Evolutionary conservation across 2,888 invertebrate species (phyloP).

Genomic region (Melinaea marsaeus): DNA sequence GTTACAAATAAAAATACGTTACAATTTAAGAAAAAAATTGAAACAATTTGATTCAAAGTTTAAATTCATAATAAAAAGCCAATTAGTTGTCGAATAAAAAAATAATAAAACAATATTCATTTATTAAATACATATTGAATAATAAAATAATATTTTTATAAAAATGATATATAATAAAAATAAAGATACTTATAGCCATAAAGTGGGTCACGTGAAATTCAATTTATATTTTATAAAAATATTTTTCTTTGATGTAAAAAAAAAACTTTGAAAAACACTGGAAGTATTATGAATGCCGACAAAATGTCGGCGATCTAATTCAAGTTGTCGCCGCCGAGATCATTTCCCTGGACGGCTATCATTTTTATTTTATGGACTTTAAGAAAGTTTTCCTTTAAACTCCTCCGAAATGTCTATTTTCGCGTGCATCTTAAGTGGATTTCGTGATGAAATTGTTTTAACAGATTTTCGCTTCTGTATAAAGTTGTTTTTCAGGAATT

Average conservation of each 20-base stretch:
- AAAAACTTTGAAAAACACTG: slow-evolving; percentile 49
- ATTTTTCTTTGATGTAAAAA: slow-evolving; percentile 44
- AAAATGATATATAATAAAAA: no score
- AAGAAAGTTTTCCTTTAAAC: slow-evolving; percentile 38
- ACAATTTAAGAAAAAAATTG: no score
- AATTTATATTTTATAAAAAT: not conserved
- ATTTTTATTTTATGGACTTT: slow-evolving; percentile 45
- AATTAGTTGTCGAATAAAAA: no score
- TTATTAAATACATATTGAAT: no score
- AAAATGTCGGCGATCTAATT: slow-evolving; percentile 48
- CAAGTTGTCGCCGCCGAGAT: slow-evolving; percentile 52
- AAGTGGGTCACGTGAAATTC: not conserved
- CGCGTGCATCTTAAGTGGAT: slow-evolving; percentile 22
- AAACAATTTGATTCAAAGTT: no score
- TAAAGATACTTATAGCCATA: no score
- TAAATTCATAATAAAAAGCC: no score
- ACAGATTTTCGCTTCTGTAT: not conserved
- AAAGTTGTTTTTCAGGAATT: not conserved
- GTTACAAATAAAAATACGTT: no score
- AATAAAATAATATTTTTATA: no score
- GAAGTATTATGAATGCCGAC: slow-evolving; percentile 47
- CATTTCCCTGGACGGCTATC: slow-evolving; percentile 54
- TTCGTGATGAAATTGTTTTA: slow-evolving; percentile 21
- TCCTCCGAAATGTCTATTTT: slow-evolving; percentile 36
- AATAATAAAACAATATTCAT: no score